These are phyloP conservation scores for Eristalis tenax DNA, from an alignment of 2,888 invertebrate species.

Conservation along the genomic window DNA sequence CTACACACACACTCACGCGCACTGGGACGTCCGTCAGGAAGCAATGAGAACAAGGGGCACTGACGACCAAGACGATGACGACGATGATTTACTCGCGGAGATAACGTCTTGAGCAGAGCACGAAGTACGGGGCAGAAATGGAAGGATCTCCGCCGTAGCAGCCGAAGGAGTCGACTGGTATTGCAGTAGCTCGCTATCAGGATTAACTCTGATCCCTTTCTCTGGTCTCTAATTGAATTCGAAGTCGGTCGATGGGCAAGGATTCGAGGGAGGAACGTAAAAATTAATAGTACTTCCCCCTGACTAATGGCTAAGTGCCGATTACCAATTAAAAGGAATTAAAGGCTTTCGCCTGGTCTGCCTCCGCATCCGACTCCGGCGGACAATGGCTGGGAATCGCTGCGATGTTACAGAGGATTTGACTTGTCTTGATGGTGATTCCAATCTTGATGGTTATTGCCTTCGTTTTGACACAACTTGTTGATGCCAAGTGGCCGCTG, in stretches of 20 bases:
- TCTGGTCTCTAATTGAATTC: conserved; percentile 68
- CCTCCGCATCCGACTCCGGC: not conserved
- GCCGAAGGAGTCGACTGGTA: not conserved
- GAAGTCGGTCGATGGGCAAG: conserved; percentile 35
- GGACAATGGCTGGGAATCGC: not conserved
- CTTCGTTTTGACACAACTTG: conserved; percentile 8
- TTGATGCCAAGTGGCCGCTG: not conserved
- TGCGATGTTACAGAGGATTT: not conserved
- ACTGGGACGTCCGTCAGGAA: too few relatives aligned
- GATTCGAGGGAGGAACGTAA: conserved; percentile 24
- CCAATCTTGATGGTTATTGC: conserved; percentile 2
- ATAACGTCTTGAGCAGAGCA: conserved; percentile 29
- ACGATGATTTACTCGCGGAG: conserved; percentile 53
- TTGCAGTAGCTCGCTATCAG: conserved; percentile 51
- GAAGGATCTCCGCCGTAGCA: conserved; percentile 7
- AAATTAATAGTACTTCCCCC: conserved; percentile 61
- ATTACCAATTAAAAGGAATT: conserved; percentile 69
- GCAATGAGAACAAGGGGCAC: too few relatives aligned
- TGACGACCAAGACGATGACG: not conserved
- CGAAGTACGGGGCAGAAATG: not conserved
- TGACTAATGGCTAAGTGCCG: conserved; percentile 69
- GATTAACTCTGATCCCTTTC: conserved; percentile 70
- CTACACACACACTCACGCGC: not conserved
- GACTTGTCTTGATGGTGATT: conserved; percentile 9
- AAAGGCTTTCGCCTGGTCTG: conserved; percentile 35